Base-by-base conservation (phyloP, 2,113 vertebrate genomes). In the Tragelaphus imberbis region DNA sequence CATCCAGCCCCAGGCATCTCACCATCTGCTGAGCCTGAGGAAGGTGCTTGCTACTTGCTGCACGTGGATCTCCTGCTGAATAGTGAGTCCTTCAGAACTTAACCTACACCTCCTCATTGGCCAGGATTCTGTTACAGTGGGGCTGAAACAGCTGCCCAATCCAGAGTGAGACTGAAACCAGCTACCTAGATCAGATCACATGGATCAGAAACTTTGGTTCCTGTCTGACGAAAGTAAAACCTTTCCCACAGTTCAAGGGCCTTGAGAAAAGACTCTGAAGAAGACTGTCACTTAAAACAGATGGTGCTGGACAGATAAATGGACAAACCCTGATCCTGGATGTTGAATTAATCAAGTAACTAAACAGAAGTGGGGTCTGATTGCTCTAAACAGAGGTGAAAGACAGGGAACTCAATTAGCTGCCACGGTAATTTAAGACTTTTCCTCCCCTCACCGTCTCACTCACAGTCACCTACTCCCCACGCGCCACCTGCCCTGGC, bases 261-360 rank as follows among this genome's bases (percentile, higher is more conserved):
- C 58, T 88, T 84, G 27, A 61, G 36, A 85, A 92, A 94, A 94
- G 30, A 33, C n/a, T 90, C 71, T 91, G 12, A 84, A 47, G 47
- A 61, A 93, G 47, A 85, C 0, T 90, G 30, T 53, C 81, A 87
- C 53, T 94, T 75, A 91, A 96, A 95, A 95, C 59, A 89, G 47
- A 79, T 5, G 15, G 71, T 55, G 21, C n/a, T 82, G 25, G 59
- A 94, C 77, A 14, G 82, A 91, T 47, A 91, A 61, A 85, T 28
- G 21, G 79, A 68, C 23, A 84, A 84, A 44, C 56, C 19, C 58
- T 87, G 47, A 86, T 59, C 53, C 27, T 30, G 25, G 80, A n/a
- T 91, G 27, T 36, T 75, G 77, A 93, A 88, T 80, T 84, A 96
- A 44, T 55, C 21, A 79, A 91, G 44, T 71, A 68, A 91, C 47